A percentile compares a stretch with the other conserved stretches of the same genome.
phyloP scores from a whole-genome alignment of 2,888 invertebrate genomes.

The Zaprionus lineosus region DNA sequence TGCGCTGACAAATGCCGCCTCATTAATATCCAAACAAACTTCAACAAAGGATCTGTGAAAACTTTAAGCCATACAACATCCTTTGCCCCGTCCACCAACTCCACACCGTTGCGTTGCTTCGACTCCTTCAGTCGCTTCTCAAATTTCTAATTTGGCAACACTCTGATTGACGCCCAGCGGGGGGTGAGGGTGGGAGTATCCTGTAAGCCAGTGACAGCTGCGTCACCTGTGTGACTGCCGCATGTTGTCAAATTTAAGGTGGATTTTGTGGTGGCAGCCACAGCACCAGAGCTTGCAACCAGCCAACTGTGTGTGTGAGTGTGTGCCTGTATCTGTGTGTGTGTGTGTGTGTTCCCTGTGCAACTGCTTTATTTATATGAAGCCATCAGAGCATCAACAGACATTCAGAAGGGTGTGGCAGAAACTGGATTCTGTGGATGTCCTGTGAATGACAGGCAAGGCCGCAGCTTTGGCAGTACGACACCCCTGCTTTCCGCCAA shows the following conservation, averaged over 20 bases:
- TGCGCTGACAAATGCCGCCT: conserved; percentile 61
- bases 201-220: conserved; percentile 50
- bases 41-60: conserved; percentile 23
- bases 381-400: conserved; percentile 58
- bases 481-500: not conserved
- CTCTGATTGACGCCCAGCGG: conserved; percentile 58
- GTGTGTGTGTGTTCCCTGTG: too few relatives aligned
- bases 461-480: conserved; percentile 41
- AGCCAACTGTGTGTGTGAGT: not conserved
- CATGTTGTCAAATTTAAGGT: conserved; percentile 74
- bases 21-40: conserved; percentile 59
- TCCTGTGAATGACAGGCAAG: conserved; percentile 64
- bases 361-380: conserved; percentile 67
- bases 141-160: conserved; percentile 53
- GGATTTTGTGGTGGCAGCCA: conserved; percentile 67
- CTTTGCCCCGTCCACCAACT: too few relatives aligned
- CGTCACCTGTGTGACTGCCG: conserved; percentile 56
- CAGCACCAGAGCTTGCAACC: conserved; percentile 37
- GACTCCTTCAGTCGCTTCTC: conserved; percentile 12
- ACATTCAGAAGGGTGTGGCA: not conserved
- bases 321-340: not conserved
- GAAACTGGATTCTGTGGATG: not conserved
- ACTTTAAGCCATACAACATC: conserved; percentile 57
- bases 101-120: too few relatives aligned
- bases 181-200: not conserved